Percentiles rank a stretch among this genome's conserved stretches.
Evolutionary conservation across 2,113 vertebrate genomes (phyloP).

Genomic region (Engystomops pustulosus): DNA sequence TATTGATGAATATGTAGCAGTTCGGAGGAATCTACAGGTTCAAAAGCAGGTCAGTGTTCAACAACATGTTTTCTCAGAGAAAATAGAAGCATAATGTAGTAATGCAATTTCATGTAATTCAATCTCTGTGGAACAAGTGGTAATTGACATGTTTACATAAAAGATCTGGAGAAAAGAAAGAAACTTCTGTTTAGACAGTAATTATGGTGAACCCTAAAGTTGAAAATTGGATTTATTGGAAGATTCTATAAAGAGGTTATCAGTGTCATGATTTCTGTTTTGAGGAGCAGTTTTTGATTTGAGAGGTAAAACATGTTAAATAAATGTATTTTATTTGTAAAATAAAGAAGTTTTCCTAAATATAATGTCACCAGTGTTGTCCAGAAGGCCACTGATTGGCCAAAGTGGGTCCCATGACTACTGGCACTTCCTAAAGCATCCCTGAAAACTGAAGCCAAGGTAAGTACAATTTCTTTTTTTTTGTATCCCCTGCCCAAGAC

Average conservation of each 20-base stretch:
- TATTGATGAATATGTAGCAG: conserved; percentile 40
- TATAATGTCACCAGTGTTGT: no score
- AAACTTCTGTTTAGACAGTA: neutral
- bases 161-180: neutral
- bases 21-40: conserved; percentile 23
- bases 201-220: neutral
- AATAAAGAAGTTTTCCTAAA: no score
- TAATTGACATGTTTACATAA: neutral
- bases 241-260: neutral
- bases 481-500: no score
- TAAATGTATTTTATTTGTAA: no score
- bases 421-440: no score
- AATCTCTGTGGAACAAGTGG: neutral
- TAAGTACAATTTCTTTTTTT: no score
- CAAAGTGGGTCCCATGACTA: no score
- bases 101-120: neutral
- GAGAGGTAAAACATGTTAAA: no score
- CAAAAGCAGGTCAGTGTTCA: conserved; percentile 37
- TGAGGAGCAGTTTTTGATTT: no score
- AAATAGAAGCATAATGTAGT: conserved; percentile 1
- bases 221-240: neutral
- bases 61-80: conserved; percentile 11
- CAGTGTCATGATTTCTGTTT: no score
- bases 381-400: no score
- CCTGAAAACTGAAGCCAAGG: no score